phyloP scores from a whole-genome alignment of 2,888 invertebrate genomes.

The Calephelis perditalis region DNA sequence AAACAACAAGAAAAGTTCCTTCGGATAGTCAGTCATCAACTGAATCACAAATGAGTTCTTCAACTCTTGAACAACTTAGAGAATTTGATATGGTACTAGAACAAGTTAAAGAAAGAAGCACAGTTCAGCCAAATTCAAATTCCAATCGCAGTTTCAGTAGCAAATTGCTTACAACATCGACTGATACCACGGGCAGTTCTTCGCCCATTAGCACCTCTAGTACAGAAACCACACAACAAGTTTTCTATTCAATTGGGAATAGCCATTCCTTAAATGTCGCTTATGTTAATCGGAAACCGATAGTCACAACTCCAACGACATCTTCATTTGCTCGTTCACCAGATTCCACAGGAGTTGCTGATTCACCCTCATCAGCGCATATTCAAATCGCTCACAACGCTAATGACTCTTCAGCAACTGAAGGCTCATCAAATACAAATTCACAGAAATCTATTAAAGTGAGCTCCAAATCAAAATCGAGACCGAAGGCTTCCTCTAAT shows the following conservation, averaged over 20 bases:
- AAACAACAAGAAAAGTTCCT: constrained; percentile 46
- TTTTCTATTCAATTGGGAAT: constrained; percentile 60
- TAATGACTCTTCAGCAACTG: constrained; percentile 45
- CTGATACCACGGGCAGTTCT: constrained; percentile 48
- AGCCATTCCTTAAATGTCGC: constrained; percentile 58
- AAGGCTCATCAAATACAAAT: constrained; percentile 33
- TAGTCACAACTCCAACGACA: constrained; percentile 51
- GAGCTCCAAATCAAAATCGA: constrained; percentile 66
- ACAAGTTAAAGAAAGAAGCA: constrained; percentile 87
- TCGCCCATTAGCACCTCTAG: constrained; percentile 41
- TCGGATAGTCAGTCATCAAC: constrained; percentile 55
- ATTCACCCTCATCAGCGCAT: constrained; percentile 55
- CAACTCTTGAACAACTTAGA: constrained; percentile 85
- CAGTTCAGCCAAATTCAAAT: constrained; percentile 71
- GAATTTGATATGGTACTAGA: constrained; percentile 90
- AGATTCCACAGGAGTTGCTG: constrained; percentile 57
- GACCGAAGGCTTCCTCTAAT: constrained; percentile 74
- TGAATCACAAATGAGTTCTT: constrained; percentile 84
- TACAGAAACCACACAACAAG: constrained; percentile 52
- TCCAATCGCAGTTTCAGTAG: constrained; percentile 37
- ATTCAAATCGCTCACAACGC: constrained; percentile 50
- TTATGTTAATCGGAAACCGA: constrained; percentile 62
- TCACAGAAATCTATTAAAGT: constrained; percentile 51
- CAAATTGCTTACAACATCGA: constrained; percentile 44
- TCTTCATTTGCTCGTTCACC: constrained; percentile 59